Evolutionary conservation across 2,888 invertebrate species (phyloP), one percentile per base, ranked within the genome.

Genomic region (Epinotia nisella): DNA sequence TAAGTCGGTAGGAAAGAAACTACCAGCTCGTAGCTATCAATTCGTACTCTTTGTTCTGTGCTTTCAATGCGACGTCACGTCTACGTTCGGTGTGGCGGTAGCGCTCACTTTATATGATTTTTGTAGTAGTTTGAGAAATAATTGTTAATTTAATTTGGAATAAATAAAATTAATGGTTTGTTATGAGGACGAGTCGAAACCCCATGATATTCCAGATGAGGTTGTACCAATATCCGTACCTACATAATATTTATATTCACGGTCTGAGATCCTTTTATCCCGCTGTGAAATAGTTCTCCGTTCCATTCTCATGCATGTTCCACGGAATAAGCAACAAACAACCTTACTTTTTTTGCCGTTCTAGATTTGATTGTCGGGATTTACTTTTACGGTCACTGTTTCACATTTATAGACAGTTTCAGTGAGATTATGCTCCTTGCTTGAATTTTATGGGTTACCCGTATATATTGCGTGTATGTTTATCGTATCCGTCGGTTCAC

Each of bases 351-450:
- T 90, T 90, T 88, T 83, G 87, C 83, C 88, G 87, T 90, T 91
- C 85, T 84, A 89, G 83, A 92, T 92, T 92, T 92, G 92, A 92
- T 92, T 91, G 91, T 87, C 78, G 83, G 92, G 92, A 91, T 92
- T 92, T 92, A 90, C 86, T 92, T 92, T 93, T 92, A 92, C 89
- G 90, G 83, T 88, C 90, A 69, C 73, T 64, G 73, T 73, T 73
- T 64, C 73, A 90, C 90, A 90, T 93, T 92, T 92, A 92, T 90
- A 87, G 90, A 88, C 88, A 88, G 87, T 88, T 88, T 84, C 84
- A 81, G 81, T 83, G 83, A 87, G 89, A 89, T 90, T 89, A 75
- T 82, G 87, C 84, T 81, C 84, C 83, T 85, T 79, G 82, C 82
- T 81, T 78, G 81, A 83, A 85, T 87, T 86, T 86, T 85, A 84